Evolutionary conservation across 2,797 vertebrate species (phyloP), one percentile per base, ranked within the genome.

Genomic region (Melanotaenia parkinsoni): DNA sequence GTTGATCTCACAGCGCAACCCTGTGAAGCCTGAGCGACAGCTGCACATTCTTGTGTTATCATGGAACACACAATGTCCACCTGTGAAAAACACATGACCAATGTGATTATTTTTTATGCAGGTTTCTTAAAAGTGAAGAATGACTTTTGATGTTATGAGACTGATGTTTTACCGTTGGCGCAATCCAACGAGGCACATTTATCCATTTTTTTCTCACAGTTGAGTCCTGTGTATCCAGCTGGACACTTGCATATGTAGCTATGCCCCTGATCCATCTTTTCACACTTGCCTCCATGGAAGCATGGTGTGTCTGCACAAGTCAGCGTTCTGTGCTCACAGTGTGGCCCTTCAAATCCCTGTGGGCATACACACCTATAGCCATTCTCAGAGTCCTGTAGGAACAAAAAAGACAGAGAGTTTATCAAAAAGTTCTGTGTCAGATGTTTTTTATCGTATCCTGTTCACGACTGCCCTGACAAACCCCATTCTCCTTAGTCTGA

Each of bases 151-250:
- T 20, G 7, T 3, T 13, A 1, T 60, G 9, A 13, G 14, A 63
- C 67, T 40, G 61, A 50, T 54, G 14, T 51, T 16, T 90, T 94
- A 99, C 98, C 97, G 5, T 99, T 99, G 63, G 94, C 90, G 82
- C 98, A 99, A 0, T 97, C 96, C 82, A 98, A 96, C 74, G 94
- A 96, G 70, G 96, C 97, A 88, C 98, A 99, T 86, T 95, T 96
- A 79, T 99, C 97, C 75, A 98, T 95, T 90, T 97, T 99, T 93
- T 96, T 99, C 94, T 99, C 98, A 38, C 98, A 99, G 92, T 99
- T 99, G 59, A 96, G 97, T 67, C 98, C 98, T 0, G 98, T 99
- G 91, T 96, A 99, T 79, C 95, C 96, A 0, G 95, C 94, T 51
- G 95, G 96, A 84, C 98, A 99, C 83, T 96, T 89, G 0, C 98